Conservation (phyloP, 2,888 invertebrate genomes). For the Cataglyphis rosenhaueri region DNA sequence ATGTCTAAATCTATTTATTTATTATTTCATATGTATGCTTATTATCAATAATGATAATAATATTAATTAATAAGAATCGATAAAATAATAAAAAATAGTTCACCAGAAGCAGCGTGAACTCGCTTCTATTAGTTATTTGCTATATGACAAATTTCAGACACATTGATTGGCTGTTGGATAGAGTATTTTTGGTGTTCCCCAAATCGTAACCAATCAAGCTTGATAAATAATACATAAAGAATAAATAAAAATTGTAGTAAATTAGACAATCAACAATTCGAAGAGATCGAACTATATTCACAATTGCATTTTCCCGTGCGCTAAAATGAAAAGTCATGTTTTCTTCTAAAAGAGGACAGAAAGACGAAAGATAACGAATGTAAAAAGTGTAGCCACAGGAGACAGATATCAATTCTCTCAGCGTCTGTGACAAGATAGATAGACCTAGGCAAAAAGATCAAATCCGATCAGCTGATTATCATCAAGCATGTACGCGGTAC, state of each 20-base stretch:
- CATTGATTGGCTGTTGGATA: not conserved
- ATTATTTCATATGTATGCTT: no score
- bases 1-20: no score
- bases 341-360: not conserved
- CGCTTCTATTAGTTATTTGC: no score
- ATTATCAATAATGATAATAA: no score
- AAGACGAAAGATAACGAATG: not conserved
- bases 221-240: not conserved
- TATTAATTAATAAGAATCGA: no score
- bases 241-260: not conserved
- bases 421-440: not conserved
- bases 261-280: not conserved
- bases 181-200: not conserved
- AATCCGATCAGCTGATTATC: not conserved
- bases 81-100: no score
- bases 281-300: not conserved
- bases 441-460: not conserved
- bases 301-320: not conserved
- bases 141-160: not conserved
- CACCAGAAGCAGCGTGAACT: no score
- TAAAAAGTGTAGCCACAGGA: not conserved
- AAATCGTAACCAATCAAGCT: not conserved
- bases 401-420: not conserved
- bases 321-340: not conserved
- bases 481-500: conserved; percentile 7